These are phyloP conservation scores for Coleophora deauratella DNA, from an alignment of 2,888 invertebrate genomes.

Conservation along the genomic window DNA sequence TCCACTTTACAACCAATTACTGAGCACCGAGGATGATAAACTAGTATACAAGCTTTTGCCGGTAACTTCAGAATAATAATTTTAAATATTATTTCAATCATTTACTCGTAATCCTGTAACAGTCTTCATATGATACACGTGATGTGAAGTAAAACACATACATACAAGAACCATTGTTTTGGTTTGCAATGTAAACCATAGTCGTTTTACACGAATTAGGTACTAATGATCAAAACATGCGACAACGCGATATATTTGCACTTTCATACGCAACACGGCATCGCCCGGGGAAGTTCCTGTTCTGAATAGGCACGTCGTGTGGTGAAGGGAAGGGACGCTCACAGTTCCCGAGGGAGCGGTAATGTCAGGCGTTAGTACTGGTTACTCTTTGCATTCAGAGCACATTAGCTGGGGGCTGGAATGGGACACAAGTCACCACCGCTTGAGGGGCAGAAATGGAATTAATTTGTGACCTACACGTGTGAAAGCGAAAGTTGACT, in stretches of 20 bases:
- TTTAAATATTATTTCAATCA: no score
- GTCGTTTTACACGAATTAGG: no score
- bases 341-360: slow-evolving; percentile 38
- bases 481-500: slow-evolving; percentile 16
- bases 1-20: slow-evolving; percentile 13
- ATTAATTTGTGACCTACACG: slow-evolving; percentile 30
- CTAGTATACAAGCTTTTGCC: neutral
- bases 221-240: no score
- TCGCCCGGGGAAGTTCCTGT: slow-evolving; percentile 19
- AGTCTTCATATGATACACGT: no score
- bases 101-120: no score
- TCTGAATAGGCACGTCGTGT: slow-evolving; percentile 10
- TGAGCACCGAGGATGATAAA: neutral
- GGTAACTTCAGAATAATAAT: no score
- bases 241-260: no score
- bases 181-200: no score
- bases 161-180: no score
- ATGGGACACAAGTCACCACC: slow-evolving; percentile 27
- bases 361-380: slow-evolving; percentile 41
- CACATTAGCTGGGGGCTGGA: slow-evolving; percentile 45
- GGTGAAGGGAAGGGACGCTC: slow-evolving; percentile 15
- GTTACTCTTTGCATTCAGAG: slow-evolving; percentile 46
- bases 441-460: slow-evolving; percentile 24
- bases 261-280: slow-evolving; percentile 15
- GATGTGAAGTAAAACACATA: no score